Base-by-base conservation (phyloP, 2,797 vertebrate species). In the Oryzias dopingdopingensis region DNA sequence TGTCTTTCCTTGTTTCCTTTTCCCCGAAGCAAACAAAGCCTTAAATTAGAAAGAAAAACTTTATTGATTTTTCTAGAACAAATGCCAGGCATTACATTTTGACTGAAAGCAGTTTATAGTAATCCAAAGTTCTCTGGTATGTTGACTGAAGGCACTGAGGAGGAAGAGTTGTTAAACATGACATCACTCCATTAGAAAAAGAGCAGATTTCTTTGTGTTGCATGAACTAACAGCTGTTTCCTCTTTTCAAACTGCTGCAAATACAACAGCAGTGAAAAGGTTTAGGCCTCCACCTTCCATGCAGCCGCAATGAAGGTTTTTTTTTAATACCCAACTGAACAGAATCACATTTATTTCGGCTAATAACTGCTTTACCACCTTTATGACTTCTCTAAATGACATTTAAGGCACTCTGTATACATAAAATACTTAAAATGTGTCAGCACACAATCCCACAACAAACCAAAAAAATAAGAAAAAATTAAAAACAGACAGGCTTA, bases 31-130 rank as follows among this genome's bases (percentile, higher is more conserved):
- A 14, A 12, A 60, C n/a, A 70, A 59, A 5, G 4, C 5, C 5
- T 52, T 46, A 37, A 40, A 73, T 67, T 5, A 43, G 51, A 74
- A 70, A 71, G 73, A 81, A 81, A 74, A 85, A 69, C 79, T 90
- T 91, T 89, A 90, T 90, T 89, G 66, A 75, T 72, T 50, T 72
- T 82, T 75, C 44, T 71, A 26, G 61, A 78, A 76, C 56, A 87
- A 42, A 82, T 56, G 56, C 65, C 58, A 81, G 60, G n/a, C 54
- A 42, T 70, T 79, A 79, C 70, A 83, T 59, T 67, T 68, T 48
- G 64, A 68, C 67, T 77, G 65, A 59, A 54, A 76, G 70, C 51
- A 77, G 52, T 77, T 81, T 50, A 76, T 12, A 68, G 66, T 80
- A 64, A 69, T 49, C 42, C 32, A 75, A 77, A 68, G 17, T 37